Conservation (phyloP, 2,888 invertebrate genomes). For the Nineta flava region DNA sequence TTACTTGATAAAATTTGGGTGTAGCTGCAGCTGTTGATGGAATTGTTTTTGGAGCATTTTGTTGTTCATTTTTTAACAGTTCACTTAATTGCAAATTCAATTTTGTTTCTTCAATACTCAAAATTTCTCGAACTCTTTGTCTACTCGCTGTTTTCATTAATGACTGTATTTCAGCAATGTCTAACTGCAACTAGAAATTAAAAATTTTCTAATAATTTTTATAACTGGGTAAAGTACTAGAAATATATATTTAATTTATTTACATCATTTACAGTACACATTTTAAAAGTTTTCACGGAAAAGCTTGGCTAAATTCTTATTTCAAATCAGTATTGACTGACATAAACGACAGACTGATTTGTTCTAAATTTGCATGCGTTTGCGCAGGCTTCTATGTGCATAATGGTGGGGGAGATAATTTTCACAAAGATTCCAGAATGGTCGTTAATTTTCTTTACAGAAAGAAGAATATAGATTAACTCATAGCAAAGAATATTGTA, state of each 20-base stretch:
- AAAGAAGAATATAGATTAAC: no score
- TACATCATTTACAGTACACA: background rate
- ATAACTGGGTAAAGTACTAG: background rate
- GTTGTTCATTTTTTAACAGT: background rate
- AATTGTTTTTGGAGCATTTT: background rate
- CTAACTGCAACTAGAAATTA: background rate
- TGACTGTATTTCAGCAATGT: background rate
- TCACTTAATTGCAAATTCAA: background rate
- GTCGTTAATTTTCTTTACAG: no score
- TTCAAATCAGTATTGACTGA: no score
- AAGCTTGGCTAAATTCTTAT: no score
- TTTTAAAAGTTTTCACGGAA: background rate
- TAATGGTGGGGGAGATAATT: no score
- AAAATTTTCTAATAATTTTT: background rate
- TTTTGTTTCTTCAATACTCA: background rate
- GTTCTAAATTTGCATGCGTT: no score
- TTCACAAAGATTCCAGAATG: no score
- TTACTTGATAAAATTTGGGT: background rate
- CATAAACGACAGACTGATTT: no score
- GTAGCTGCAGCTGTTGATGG: background rate
- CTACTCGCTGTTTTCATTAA: background rate
- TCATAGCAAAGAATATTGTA: no score
- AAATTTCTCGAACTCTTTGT: background rate
- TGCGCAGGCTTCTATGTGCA: no score
- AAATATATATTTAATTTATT: background rate